These are phyloP conservation scores for Lottia scabra DNA, from an alignment of 2,888 invertebrate genomes.

Conservation along the genomic window DNA sequence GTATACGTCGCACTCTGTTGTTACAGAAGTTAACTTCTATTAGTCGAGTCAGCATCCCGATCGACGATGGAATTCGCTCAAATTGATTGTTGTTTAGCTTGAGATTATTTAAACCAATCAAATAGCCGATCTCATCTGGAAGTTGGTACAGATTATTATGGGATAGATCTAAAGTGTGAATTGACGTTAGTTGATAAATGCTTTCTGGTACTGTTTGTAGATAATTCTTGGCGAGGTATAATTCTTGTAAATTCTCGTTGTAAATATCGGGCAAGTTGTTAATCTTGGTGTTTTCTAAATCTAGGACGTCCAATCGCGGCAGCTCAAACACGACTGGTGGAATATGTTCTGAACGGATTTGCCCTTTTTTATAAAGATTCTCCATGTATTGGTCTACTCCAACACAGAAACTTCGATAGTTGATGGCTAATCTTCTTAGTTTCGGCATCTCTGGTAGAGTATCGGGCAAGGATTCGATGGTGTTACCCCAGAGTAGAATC, in stretches of 20 bases:
- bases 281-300: conserved; percentile 66
- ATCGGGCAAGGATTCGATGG: conserved; percentile 67
- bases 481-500: conserved; percentile 67
- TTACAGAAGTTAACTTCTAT: conserved; percentile 56
- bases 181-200: conserved; percentile 50
- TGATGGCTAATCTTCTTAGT: conserved; percentile 61
- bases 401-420: conserved; percentile 63
- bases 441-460: conserved; percentile 65
- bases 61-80: conserved; percentile 51
- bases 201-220: conserved; percentile 57
- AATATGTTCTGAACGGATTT: conserved; percentile 68
- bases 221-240: conserved; percentile 63
- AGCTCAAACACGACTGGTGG: conserved; percentile 68
- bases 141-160: conserved; percentile 56
- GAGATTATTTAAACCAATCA: conserved; percentile 53
- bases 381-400: conserved; percentile 67
- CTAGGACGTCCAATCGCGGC: conserved; percentile 59
- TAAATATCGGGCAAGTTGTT: conserved; percentile 64
- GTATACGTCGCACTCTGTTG: conserved; percentile 59
- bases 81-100: conserved; percentile 55
- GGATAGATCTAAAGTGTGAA: conserved; percentile 59
- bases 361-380: conserved; percentile 62
- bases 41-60: conserved; percentile 56
- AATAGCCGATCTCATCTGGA: conserved; percentile 58
- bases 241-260: conserved; percentile 52